Percentiles rank a stretch among this genome's conserved stretches.
Conservation (phyloP, 1,140 invertebrate genomes). For the Drosophila sechellia region DNA sequence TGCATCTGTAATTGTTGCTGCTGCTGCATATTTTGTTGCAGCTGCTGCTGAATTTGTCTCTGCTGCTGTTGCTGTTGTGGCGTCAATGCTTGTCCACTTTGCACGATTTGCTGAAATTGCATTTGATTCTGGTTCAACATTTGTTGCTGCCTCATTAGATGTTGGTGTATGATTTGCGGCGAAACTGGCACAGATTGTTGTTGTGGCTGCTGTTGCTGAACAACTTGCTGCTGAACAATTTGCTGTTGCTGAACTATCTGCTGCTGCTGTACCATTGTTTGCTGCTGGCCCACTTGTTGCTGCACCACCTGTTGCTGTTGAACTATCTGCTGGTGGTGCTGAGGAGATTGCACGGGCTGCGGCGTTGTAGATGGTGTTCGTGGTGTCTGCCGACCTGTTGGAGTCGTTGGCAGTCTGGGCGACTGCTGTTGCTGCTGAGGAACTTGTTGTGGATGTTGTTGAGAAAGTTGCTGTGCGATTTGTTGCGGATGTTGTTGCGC, state of each 20-base stretch:
- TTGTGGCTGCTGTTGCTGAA: conserved; percentile 44
- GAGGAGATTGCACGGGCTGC: conserved; percentile 72
- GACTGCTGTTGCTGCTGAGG: conserved; percentile 51
- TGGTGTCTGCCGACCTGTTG: conserved; percentile 71
- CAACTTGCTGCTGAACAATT: conserved; percentile 47
- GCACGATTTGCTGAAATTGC: conserved; percentile 82
- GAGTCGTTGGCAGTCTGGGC: conserved; percentile 55
- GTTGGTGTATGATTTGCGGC: conserved; percentile 79
- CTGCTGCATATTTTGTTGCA: conserved; percentile 60
- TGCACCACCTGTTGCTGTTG: conserved; percentile 44
- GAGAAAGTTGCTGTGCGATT: conserved; percentile 23
- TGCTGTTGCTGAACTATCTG: conserved; percentile 51
- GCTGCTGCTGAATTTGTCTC: conserved; percentile 53
- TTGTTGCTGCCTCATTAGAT: conserved; percentile 71
- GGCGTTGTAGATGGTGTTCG: conserved; percentile 70
- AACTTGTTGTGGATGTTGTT: conserved; percentile 9
- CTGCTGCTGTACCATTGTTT: conserved; percentile 36
- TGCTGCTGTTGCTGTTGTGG: conserved; percentile 74
- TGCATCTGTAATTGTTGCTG: conserved; percentile 69
- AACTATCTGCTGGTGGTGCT: conserved; percentile 42
- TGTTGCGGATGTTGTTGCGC: conserved; percentile 43
- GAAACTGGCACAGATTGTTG: conserved; percentile 68
- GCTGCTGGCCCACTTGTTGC: conserved; percentile 45
- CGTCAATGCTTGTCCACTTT: conserved; percentile 69
- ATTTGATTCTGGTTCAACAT: conserved; percentile 75